Percentiles rank a stretch among this genome's conserved stretches.
phyloP scores from a whole-genome alignment of 2,113 vertebrate genomes.

The Phyllostomus hastatus region DNA sequence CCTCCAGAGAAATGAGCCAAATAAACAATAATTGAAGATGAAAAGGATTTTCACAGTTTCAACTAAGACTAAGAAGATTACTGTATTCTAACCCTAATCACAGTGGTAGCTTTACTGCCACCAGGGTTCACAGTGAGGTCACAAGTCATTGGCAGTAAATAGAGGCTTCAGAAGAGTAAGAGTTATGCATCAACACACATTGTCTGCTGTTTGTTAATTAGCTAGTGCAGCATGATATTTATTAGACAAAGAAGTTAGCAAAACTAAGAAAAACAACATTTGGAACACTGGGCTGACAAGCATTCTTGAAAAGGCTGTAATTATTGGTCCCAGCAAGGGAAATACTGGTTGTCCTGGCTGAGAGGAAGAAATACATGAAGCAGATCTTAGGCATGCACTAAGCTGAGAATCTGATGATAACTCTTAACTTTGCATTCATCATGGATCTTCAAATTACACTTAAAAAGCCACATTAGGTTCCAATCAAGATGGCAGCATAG shows the following conservation, averaged over 20 bases:
- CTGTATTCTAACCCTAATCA: constrained; percentile 59
- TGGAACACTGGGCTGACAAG: background rate
- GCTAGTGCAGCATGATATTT: constrained; percentile 17
- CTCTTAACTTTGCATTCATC: background rate
- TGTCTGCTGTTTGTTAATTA: constrained; percentile 53
- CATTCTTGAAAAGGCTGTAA: background rate
- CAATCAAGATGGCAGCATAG: background rate
- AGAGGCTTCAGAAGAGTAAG: constrained; percentile 1
- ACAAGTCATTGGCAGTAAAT: constrained; percentile 54
- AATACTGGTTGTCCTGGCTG: background rate
- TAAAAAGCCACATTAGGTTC: background rate
- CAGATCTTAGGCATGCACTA: background rate
- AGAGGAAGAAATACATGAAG: background rate
- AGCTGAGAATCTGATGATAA: background rate
- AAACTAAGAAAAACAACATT: constrained; percentile 24
- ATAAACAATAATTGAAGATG: constrained; percentile 73
- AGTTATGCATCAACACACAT: background rate
- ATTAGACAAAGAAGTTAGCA: constrained; percentile 37
- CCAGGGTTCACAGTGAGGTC: constrained; percentile 64
- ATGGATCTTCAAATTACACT: background rate
- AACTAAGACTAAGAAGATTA: constrained; percentile 68
- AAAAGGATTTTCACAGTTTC: constrained; percentile 73
- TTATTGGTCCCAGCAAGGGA: background rate
- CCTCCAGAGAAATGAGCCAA: constrained; percentile 50
- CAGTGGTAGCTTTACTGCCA: constrained; percentile 49